Conservation (phyloP, 2,797 vertebrate species). For the Artibeus jamaicensis region DNA sequence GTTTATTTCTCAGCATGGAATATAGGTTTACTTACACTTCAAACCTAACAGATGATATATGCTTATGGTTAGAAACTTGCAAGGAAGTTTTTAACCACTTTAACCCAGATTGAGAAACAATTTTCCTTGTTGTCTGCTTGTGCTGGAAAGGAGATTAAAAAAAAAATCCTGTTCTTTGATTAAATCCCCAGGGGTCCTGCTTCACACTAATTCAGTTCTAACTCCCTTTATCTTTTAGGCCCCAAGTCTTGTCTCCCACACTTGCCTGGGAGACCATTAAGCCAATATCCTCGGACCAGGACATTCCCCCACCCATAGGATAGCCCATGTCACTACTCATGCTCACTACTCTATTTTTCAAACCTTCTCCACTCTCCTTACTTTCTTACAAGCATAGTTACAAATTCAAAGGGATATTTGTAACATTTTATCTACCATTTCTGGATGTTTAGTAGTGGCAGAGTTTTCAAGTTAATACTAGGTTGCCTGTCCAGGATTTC, state of each 20-base stretch:
- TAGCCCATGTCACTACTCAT: neutral
- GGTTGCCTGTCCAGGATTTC: neutral
- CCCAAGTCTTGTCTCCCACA: neutral
- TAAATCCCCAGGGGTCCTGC: neutral
- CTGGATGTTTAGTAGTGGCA: neutral
- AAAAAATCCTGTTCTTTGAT: neutral
- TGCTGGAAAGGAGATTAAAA: neutral
- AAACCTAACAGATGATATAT: neutral
- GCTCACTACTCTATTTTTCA: neutral
- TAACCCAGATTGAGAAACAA: neutral
- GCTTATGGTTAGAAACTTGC: neutral
- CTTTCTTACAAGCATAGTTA: constrained; percentile 38
- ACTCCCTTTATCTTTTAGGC: neutral
- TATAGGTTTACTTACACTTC: neutral
- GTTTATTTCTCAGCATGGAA: neutral
- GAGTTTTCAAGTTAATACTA: constrained; percentile 43
- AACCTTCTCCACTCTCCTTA: neutral
- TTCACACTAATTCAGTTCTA: neutral
- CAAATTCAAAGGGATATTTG: neutral
- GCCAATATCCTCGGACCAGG: neutral
- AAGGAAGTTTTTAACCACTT: neutral
- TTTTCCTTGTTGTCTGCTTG: neutral
- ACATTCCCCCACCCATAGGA: neutral
- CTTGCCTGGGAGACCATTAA: neutral
- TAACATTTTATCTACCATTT: constrained; percentile 11